Evolutionary conservation across 2,113 vertebrate genomes (phyloP).

Genomic region (Anseranas semipalmata): DNA sequence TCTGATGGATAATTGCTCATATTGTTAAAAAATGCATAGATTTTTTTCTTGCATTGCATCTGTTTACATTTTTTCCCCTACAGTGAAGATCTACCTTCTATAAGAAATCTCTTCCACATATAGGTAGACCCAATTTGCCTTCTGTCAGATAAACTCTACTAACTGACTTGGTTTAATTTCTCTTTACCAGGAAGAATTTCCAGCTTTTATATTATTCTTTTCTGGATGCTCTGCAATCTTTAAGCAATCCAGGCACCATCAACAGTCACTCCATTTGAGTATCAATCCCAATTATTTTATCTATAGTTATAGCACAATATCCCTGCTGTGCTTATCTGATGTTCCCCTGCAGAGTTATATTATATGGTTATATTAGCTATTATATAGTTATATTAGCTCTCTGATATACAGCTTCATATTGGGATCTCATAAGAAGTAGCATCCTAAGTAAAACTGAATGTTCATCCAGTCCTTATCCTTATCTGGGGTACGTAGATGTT

Average conservation of each 20-base stretch:
- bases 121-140: neutral
- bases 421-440: neutral
- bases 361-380: neutral
- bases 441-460: neutral
- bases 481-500: neutral
- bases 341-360: neutral
- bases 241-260: neutral
- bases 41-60: neutral
- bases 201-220: neutral
- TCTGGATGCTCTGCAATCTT: fast-evolving
- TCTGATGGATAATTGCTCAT: neutral
- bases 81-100: neutral
- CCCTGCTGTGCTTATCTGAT: fast-evolving
- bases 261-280: neutral
- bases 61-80: neutral
- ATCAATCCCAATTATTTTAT: neutral
- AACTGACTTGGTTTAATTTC: neutral
- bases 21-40: neutral
- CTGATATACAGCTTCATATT: neutral
- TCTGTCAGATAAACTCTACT: neutral
- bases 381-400: neutral
- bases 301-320: neutral
- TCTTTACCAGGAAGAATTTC: neutral
- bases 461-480: neutral
- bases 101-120: neutral